Conservation (phyloP, 2,797 vertebrate species). For the Tapirus indicus region DNA sequence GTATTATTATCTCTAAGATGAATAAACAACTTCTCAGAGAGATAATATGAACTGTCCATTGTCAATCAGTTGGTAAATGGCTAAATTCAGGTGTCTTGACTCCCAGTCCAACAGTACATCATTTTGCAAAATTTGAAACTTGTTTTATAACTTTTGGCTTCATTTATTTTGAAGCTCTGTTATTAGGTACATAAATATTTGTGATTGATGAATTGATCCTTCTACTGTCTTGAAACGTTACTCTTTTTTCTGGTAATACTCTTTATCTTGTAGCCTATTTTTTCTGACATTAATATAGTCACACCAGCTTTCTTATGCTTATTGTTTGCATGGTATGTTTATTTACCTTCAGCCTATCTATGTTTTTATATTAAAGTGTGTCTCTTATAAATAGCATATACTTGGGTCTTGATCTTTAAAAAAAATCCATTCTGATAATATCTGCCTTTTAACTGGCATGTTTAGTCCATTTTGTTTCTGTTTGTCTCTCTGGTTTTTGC, state of each 20-base stretch:
- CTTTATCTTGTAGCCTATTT: not conserved
- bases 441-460: not conserved
- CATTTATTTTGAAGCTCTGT: not conserved
- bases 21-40: not conserved
- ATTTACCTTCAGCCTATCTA: not conserved
- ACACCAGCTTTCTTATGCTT: not conserved
- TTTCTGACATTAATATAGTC: not conserved
- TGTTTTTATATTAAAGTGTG: not conserved
- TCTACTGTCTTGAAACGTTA: not conserved
- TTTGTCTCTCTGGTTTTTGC: not conserved
- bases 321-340: not conserved
- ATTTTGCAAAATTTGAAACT: conserved; percentile 33
- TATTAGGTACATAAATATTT: not conserved
- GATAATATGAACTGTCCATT: not conserved
- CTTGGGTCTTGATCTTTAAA: not conserved
- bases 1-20: not conserved
- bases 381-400: not conserved
- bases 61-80: not conserved
- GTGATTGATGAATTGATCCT: not conserved
- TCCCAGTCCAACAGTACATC: not conserved
- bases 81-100: not conserved
- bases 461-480: not conserved
- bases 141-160: not conserved
- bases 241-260: not conserved
- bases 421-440: not conserved